These are phyloP conservation scores for Drosophila sucinea DNA, from an alignment of 1,140 invertebrate genomes.

Conservation along the genomic window DNA sequence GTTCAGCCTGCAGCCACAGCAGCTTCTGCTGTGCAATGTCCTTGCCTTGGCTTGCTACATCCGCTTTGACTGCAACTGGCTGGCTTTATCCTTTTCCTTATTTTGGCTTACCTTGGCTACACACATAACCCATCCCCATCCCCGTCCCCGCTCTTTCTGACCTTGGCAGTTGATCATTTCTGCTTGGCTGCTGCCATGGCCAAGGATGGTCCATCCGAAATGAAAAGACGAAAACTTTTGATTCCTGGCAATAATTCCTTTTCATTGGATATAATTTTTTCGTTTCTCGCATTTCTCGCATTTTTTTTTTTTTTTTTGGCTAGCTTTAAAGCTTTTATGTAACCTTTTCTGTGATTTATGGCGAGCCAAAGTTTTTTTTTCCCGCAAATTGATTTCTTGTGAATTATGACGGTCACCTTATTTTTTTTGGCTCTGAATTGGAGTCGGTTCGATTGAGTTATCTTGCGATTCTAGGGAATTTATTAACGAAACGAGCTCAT, in stretches of 20 bases:
- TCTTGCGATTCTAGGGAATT: background rate
- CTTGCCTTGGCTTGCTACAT: slow-evolving; percentile 38
- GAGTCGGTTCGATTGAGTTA: slow-evolving; percentile 1
- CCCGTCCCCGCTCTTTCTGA: background rate
- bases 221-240: slow-evolving; percentile 5
- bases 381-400: slow-evolving; percentile 22
- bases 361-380: background rate
- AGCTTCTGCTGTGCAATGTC: slow-evolving; percentile 30
- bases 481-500: background rate
- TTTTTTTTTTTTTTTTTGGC: slow-evolving; percentile 16
- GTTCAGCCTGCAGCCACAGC: slow-evolving; percentile 11
- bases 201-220: slow-evolving; percentile 2
- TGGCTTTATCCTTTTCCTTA: slow-evolving; percentile 20
- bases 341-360: slow-evolving; percentile 33
- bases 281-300: background rate
- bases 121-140: background rate
- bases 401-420: slow-evolving; percentile 40
- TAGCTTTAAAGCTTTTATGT: slow-evolving; percentile 18
- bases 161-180: slow-evolving; percentile 27
- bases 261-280: slow-evolving; percentile 3
- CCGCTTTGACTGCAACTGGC: slow-evolving; percentile 35
- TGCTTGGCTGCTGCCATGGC: slow-evolving; percentile 13
- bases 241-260: background rate
- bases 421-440: slow-evolving; percentile 15
- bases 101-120: slow-evolving; percentile 40